Evolutionary conservation across 1,140 invertebrate species (phyloP).

Genomic region (Dufourea novaeangliae): DNA sequence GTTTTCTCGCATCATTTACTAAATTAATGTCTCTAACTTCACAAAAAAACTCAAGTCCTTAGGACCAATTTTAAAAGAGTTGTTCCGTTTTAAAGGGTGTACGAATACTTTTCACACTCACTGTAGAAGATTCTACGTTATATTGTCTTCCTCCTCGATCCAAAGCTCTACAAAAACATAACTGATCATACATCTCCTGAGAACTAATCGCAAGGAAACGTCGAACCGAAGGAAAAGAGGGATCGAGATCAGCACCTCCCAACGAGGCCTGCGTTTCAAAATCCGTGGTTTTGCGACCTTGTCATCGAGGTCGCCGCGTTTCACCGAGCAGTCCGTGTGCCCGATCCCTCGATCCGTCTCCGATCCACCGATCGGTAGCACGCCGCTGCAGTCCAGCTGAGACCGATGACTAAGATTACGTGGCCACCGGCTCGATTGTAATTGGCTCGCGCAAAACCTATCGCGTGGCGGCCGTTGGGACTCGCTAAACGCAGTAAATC

Average conservation of each 20-base stretch:
- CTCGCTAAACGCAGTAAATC: constrained; percentile 64
- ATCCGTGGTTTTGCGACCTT: constrained; percentile 51
- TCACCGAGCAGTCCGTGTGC: constrained; percentile 39
- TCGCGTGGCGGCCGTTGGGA: constrained; percentile 34
- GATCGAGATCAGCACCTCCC: neutral
- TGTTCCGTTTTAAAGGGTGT: too few relatives aligned
- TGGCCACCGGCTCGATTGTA: constrained; percentile 65
- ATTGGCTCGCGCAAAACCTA: constrained; percentile 63
- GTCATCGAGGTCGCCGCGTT: constrained; percentile 60
- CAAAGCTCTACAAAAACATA: too few relatives aligned
- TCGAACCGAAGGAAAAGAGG: neutral
- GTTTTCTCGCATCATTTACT: too few relatives aligned
- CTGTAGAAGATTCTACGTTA: too few relatives aligned
- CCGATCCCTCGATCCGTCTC: constrained; percentile 49
- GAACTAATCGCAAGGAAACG: neutral
- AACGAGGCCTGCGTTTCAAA: constrained; percentile 44
- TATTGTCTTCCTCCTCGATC: too few relatives aligned
- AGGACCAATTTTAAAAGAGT: too few relatives aligned
- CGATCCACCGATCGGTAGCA: constrained; percentile 38
- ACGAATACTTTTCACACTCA: too few relatives aligned
- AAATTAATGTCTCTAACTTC: too few relatives aligned
- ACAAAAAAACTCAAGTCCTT: too few relatives aligned
- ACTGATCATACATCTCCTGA: too few relatives aligned
- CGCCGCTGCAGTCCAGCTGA: constrained; percentile 52
- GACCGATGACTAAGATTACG: constrained; percentile 69